Percentiles rank a stretch among this genome's conserved stretches.
These are phyloP conservation scores for Cyanoderma ruficeps DNA, from an alignment of 2,113 vertebrate species.

Conservation along the genomic window DNA sequence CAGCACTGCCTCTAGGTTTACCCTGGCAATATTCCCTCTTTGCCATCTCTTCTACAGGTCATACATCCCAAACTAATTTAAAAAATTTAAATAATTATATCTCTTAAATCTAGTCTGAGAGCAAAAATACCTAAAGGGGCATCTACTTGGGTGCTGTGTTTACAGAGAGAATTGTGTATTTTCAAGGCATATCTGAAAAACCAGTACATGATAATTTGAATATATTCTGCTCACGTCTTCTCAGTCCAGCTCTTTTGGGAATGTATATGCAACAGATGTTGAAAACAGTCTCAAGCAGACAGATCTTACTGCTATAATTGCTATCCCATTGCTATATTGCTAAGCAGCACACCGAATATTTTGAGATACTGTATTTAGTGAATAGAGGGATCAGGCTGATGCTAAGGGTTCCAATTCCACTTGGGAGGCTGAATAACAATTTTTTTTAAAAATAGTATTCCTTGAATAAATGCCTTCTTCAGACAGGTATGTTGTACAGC, in stretches of 20 bases:
- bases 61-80: neutral
- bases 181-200: neutral
- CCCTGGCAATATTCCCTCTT: neutral
- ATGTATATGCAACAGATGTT: neutral
- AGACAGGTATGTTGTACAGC: slow-evolving; percentile 34
- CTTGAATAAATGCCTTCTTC: slow-evolving; percentile 50
- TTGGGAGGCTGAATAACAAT: slow-evolving; percentile 22
- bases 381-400: slow-evolving; percentile 36
- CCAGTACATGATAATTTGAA: neutral
- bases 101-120: neutral
- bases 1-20: neutral
- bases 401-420: slow-evolving; percentile 2
- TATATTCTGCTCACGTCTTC: neutral
- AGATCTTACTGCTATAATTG: slow-evolving; percentile 40
- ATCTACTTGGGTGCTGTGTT: neutral
- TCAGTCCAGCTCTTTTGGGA: neutral
- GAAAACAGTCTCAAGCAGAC: neutral
- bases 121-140: neutral
- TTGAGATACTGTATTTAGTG: slow-evolving; percentile 37
- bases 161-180: neutral
- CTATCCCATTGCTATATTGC: neutral
- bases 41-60: neutral
- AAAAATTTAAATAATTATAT: neutral
- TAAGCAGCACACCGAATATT: slow-evolving; percentile 28
- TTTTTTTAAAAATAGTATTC: neutral